Percentiles rank a stretch among this genome's conserved stretches.
Evolutionary conservation across 2,888 invertebrate species (phyloP).

Genomic region (Metopia argyrocephala): DNA sequence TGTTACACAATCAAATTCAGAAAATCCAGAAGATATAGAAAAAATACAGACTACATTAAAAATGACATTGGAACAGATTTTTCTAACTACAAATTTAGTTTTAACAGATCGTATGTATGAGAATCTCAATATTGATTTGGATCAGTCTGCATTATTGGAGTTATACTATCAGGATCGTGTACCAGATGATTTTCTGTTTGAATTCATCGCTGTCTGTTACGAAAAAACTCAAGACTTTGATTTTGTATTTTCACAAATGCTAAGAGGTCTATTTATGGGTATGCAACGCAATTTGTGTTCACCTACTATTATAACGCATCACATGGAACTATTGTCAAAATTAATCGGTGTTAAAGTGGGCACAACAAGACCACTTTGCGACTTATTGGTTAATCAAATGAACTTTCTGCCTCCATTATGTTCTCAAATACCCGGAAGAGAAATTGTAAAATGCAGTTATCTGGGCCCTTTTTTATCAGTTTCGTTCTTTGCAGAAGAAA

Average conservation of each 20-base stretch:
- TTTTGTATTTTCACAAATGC: slow-evolving; percentile 74
- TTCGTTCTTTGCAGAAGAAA: slow-evolving; percentile 96
- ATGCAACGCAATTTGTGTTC: slow-evolving; percentile 78
- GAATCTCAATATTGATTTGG: slow-evolving; percentile 71
- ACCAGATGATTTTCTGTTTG: slow-evolving; percentile 82
- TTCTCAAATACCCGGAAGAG: slow-evolving; percentile 89
- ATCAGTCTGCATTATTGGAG: slow-evolving; percentile 81
- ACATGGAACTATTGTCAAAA: slow-evolving; percentile 87
- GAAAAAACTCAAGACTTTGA: slow-evolving; percentile 76
- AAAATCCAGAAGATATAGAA: slow-evolving; percentile 44
- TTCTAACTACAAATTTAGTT: slow-evolving; percentile 71
- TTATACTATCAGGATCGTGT: slow-evolving; percentile 82
- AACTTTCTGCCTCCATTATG: slow-evolving; percentile 87
- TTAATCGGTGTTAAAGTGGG: slow-evolving; percentile 89
- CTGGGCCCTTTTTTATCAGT: slow-evolving; percentile 95
- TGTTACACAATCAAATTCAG: slow-evolving; percentile 34
- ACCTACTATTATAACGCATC: slow-evolving; percentile 80
- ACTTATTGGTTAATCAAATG: slow-evolving; percentile 82
- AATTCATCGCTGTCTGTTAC: slow-evolving; percentile 80
- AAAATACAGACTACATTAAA: slow-evolving; percentile 60
- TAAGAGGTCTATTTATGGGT: slow-evolving; percentile 76
- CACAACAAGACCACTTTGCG: slow-evolving; percentile 87
- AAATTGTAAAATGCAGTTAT: slow-evolving; percentile 90
- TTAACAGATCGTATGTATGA: slow-evolving; percentile 74
- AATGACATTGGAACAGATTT: slow-evolving; percentile 67